Evolutionary conservation across 64 coral and sea anemone species (phyloP).

Genomic region (Cladopsammia gracilis): DNA sequence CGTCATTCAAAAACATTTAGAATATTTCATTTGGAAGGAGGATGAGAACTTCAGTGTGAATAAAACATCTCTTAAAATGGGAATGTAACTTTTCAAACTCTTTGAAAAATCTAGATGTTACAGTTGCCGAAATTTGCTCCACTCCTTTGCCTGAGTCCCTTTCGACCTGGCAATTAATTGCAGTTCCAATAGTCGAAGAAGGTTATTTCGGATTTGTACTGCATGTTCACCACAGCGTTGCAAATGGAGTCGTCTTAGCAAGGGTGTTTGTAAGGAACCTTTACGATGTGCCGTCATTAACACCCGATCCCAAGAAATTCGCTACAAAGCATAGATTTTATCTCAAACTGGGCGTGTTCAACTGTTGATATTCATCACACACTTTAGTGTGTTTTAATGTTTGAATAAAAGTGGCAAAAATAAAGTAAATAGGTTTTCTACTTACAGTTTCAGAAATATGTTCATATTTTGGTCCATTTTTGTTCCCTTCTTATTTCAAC

Average conservation of each 20-base stretch:
- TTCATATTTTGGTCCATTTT: too few relatives aligned
- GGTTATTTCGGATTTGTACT: conserved; percentile 70
- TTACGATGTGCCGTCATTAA: conserved; percentile 78
- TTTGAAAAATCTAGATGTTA: conserved; percentile 72
- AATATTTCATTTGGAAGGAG: conserved; percentile 86
- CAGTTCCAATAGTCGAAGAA: conserved; percentile 83
- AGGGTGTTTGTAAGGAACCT: conserved; percentile 96
- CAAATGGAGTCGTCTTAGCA: conserved; percentile 90
- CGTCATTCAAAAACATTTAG: conserved; percentile 74
- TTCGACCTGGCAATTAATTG: conserved; percentile 93
- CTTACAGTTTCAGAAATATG: too few relatives aligned
- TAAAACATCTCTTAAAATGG: conserved; percentile 87
- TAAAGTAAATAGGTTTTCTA: too few relatives aligned
- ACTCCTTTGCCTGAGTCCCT: conserved; percentile 46
- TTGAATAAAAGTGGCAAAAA: too few relatives aligned
- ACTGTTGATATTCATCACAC: too few relatives aligned
- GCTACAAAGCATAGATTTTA: conserved; percentile 83
- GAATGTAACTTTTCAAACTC: conserved; percentile 67
- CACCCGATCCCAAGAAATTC: conserved; percentile 88
- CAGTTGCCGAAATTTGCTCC: conserved; percentile 85
- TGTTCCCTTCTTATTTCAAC: too few relatives aligned
- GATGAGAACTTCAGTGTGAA: conserved; percentile 83
- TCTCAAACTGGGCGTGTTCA: too few relatives aligned
- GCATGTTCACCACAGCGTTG: conserved; percentile 96
- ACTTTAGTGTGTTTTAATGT: too few relatives aligned